phyloP scores from a whole-genome alignment of 1,140 invertebrate species.

The Meteorus sp. region DNA sequence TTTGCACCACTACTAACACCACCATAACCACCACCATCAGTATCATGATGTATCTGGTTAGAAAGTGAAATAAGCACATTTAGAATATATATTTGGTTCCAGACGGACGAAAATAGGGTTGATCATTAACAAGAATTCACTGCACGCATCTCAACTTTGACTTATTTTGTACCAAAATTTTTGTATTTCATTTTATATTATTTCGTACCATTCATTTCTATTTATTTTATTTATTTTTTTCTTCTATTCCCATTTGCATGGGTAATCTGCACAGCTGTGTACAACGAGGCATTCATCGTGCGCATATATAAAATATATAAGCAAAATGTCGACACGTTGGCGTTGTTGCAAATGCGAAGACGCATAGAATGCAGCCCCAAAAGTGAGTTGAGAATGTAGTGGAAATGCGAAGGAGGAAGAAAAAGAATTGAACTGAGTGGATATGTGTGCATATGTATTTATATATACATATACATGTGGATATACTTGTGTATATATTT shows the following conservation, averaged over 20 bases:
- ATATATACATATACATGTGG: too few relatives aligned
- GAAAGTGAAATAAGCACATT: conserved; percentile 1
- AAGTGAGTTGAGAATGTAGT: too few relatives aligned
- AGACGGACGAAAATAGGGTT: conserved; percentile 17
- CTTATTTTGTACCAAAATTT: neutral
- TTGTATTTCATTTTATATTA: too few relatives aligned
- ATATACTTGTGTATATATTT: too few relatives aligned
- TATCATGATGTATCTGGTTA: neutral
- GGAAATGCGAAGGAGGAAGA: too few relatives aligned
- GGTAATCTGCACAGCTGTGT: neutral
- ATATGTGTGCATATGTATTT: too few relatives aligned
- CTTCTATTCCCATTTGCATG: neutral
- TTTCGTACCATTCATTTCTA: too few relatives aligned
- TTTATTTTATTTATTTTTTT: neutral
- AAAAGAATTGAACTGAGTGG: too few relatives aligned
- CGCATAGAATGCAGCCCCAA: too few relatives aligned
- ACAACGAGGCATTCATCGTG: too few relatives aligned
- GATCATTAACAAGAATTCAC: conserved; percentile 17
- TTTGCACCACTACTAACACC: neutral
- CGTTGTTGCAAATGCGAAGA: neutral
- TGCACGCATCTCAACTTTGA: neutral
- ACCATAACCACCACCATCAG: too few relatives aligned
- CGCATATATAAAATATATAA: too few relatives aligned
- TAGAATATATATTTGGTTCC: conserved; percentile 15
- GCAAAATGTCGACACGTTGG: neutral